phyloP scores from a whole-genome alignment of 2,113 vertebrate species.

The Scomber scombrus region DNA sequence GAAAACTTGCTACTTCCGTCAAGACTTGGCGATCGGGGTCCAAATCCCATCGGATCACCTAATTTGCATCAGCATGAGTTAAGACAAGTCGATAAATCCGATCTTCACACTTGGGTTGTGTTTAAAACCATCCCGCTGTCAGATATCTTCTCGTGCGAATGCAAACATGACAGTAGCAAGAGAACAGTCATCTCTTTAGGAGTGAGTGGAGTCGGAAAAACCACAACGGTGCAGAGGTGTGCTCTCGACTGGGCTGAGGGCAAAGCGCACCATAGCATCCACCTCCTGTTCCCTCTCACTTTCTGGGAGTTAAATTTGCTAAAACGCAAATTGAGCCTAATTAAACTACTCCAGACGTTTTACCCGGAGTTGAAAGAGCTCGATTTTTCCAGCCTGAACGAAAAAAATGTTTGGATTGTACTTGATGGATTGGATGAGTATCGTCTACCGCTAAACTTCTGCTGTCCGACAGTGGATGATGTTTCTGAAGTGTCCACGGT shows the following conservation, averaged over 20 bases:
- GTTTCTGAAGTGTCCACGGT: conserved; percentile 27
- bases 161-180: conserved; percentile 1
- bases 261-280: conserved; percentile 10
- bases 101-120: background rate
- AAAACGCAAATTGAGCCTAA: conserved; percentile 22
- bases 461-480: conserved; percentile 28
- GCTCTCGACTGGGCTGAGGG: conserved; percentile 64
- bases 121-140: background rate
- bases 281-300: conserved; percentile 55
- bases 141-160: conserved; percentile 32
- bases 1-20: background rate
- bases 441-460: conserved; percentile 16
- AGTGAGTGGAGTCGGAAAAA: conserved; percentile 64
- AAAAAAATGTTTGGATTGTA: conserved; percentile 54
- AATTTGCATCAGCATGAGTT: conserved; percentile 35
- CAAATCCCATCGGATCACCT: accelerated
- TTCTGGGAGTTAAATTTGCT: conserved; percentile 68
- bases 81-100: conserved; percentile 28
- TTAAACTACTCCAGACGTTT: conserved; percentile 50
- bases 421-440: conserved; percentile 65
- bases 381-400: conserved; percentile 11
- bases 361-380: conserved; percentile 57
- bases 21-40: background rate
- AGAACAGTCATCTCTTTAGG: conserved; percentile 54
- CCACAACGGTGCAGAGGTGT: conserved; percentile 49